Conservation (phyloP, 2,888 invertebrate species). For the Drosophila bunnanda region DNA sequence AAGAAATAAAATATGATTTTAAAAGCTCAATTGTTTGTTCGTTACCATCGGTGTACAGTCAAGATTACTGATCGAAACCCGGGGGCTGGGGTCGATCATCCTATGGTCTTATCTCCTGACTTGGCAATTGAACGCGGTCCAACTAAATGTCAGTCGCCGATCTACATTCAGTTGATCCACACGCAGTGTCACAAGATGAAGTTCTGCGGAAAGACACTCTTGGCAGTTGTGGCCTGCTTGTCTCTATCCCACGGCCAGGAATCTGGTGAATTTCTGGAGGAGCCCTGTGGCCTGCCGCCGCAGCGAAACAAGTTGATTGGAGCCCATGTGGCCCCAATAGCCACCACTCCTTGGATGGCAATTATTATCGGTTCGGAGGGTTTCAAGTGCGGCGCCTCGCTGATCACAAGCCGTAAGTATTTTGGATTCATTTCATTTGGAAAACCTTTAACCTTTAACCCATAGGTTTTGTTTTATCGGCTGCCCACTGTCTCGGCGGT, state of each 20-base stretch:
- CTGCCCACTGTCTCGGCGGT: conserved; percentile 1
- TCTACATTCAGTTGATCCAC: not conserved
- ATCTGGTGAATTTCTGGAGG: not conserved
- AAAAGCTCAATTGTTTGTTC: not conserved
- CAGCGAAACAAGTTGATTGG: not conserved
- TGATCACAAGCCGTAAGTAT: conserved; percentile 16
- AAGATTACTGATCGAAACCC: not conserved
- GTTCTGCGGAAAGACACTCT: not conserved
- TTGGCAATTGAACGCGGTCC: too few relatives aligned
- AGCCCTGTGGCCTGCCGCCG: not conserved
- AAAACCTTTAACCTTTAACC: not conserved
- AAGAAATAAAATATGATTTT: not conserved
- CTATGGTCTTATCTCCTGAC: not conserved
- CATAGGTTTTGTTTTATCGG: conserved; percentile 14
- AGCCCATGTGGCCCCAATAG: not conserved
- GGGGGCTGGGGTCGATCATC: not conserved
- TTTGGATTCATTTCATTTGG: fast-evolving
- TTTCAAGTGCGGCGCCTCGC: conserved; percentile 9
- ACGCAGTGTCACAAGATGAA: not conserved
- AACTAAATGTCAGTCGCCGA: not conserved
- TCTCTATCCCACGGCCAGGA: not conserved
- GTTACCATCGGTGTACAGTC: not conserved
- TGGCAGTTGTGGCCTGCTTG: not conserved
- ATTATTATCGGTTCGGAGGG: not conserved
- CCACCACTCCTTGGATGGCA: conserved; percentile 15